Conservation (phyloP, 2,888 invertebrate genomes). For the Polyommatus iphigenia region DNA sequence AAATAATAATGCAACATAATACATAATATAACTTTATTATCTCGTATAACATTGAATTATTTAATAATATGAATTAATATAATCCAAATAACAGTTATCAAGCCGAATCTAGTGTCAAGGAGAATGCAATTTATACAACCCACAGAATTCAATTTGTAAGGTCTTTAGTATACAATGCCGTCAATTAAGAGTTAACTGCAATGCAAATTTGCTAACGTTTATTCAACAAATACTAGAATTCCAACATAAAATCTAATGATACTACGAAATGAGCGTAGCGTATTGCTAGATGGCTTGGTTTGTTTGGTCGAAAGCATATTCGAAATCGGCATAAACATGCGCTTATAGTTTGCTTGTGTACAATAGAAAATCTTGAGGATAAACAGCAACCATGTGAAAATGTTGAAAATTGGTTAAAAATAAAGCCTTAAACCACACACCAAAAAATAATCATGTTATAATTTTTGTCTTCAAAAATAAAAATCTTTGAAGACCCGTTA, state of each 20-base stretch:
- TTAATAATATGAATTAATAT: neutral
- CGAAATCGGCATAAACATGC: neutral
- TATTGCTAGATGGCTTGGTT: neutral
- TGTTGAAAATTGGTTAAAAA: too few species aligned
- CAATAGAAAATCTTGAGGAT: too few species aligned
- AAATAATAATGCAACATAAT: neutral
- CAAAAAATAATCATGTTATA: too few species aligned
- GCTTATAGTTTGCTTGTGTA: too few species aligned
- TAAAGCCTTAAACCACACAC: too few species aligned
- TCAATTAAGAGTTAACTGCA: conserved; percentile 31
- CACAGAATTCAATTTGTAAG: conserved; percentile 35
- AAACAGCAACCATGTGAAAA: too few species aligned
- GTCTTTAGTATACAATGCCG: conserved; percentile 19
- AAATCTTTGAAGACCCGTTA: too few species aligned
- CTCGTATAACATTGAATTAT: neutral
- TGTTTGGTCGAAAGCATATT: neutral
- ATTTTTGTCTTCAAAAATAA: too few species aligned
- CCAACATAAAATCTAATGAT: neutral
- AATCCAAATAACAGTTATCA: conserved; percentile 15
- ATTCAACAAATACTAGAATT: neutral
- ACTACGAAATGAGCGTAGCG: neutral
- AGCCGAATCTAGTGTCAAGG: conserved; percentile 14
- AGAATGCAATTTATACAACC: conserved; percentile 41
- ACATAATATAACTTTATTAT: neutral
- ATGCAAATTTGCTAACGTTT: conserved; percentile 7